Evolutionary conservation across 2,888 invertebrate species (phyloP).

Genomic region (Emmelina monodactyla): DNA sequence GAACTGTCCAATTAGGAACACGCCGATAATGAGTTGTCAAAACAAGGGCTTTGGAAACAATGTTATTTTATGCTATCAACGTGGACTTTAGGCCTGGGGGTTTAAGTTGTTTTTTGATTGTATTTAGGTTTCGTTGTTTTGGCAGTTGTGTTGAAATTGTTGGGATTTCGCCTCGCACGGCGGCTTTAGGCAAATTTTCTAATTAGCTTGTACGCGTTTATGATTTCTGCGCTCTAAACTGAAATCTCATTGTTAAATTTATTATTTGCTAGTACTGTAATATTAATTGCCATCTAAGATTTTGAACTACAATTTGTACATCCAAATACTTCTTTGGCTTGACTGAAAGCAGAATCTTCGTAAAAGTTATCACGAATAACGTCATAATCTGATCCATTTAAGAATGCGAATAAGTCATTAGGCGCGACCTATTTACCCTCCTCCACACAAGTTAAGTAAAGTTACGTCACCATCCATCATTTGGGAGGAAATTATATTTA

Average conservation of each 20-base stretch:
- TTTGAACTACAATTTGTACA: no score
- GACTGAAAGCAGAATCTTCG: no score
- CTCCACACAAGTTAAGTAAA: no score
- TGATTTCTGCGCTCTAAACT: conserved; percentile 21
- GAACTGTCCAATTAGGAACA: conserved; percentile 51
- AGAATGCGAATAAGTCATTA: no score
- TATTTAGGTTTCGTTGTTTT: conserved; percentile 11
- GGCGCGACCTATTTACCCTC: no score
- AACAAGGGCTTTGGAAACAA: conserved; percentile 54
- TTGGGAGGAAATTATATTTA: conserved; percentile 38
- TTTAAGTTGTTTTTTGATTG: conserved; percentile 24
- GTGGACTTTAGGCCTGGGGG: conserved; percentile 19
- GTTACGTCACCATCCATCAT: conserved; percentile 49
- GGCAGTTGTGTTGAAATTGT: conserved; percentile 19
- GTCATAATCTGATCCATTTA: no score
- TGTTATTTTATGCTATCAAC: conserved; percentile 10
- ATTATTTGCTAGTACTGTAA: no score
- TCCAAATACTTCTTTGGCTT: no score
- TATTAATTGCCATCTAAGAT: no score
- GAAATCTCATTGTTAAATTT: no score
- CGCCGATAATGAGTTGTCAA: conserved; percentile 61
- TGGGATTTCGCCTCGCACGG: conserved; percentile 9
- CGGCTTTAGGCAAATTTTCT: conserved; percentile 50
- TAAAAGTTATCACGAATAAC: no score
- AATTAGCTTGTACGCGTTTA: conserved; percentile 38